Evolutionary conservation across 1,140 invertebrate species (phyloP), one percentile per base, ranked within the genome.

Genomic region (Platyscapa corneri): DNA sequence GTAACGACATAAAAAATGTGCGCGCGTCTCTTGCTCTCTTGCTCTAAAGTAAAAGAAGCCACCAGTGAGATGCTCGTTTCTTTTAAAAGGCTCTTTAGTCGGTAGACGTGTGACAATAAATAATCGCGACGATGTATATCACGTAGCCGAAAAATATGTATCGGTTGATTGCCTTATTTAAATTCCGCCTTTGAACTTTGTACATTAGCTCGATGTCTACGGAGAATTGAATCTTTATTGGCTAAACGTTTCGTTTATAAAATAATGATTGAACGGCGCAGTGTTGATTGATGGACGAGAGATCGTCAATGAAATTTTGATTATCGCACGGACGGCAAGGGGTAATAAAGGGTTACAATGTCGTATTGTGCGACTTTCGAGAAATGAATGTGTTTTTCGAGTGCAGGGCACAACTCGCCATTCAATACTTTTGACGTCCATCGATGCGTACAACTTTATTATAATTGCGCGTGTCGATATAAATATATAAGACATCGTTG

Each of bases 101-200:
- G 56, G 67, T 67, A 14, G 75, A 32, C 74, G 27, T 10, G 18
- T 20, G 39, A 16, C 53, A 53, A 64, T 83, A 76, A 64, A 83
- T 76, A 64, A 76, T 83, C 30, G 37, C 56, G 56, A 83, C 27
- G 70, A 60, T 64, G 39, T 32, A 34, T 39, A 75, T 80, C 64
- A 16, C n/a, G 64, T 67, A 53, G 34, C 30, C 64, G 72, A 65
- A 67, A 84, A 84, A 84, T 78, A 84, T 84, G 37, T 78, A 84
- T 78, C 83, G 83, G 72, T 74, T 27, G 83, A 79, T 79, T 67
- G 76, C 76, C 76, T 84, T 39, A 84, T 84, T 84, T 84, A 79
- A 84, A 84, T 84, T 79, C 64, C 70, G 46, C 46, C 37, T 37
- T 53, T 27, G 83, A 53, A 39, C 81, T 60, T 18, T 34, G 6